Base-by-base conservation (phyloP, 53 echinoderm and acorn worm species). In the Zoroaster sp. region DNA sequence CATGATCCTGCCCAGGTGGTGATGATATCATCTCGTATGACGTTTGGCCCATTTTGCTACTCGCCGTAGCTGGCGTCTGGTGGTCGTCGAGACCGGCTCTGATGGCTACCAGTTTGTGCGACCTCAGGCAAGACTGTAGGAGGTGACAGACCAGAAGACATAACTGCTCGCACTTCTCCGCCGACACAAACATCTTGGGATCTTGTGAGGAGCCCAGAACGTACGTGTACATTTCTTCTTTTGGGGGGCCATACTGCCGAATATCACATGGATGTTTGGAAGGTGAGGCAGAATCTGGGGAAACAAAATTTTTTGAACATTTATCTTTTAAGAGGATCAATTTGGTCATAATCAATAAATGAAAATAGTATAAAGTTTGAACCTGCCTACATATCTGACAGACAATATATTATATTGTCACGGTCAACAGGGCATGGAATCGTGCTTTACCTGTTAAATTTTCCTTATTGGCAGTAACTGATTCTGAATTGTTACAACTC, bases 121-220 rank as follows among this genome's bases (percentile, higher is more conserved):
- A 23, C 34, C 52, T 59, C 18, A 92, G 37, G 74, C 89, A 94
- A 5, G 94, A 53, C 35, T 63, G 63, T 30, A 94, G 70, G 3
- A 94, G 73, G 40, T 92, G 87, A 37, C 76, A 66, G 0, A 88
- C 89, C 31, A 94, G 81, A 0, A 92, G 45, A 44, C 87, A 89
- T 17, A 65, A 80, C 52, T 85, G 88, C 49, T 89, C 91, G 34
- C 87, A 89, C 40, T 89, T 59, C 14, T 59, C 49, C 20, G 46
- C 89, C 32, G 89, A 37, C 15, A 89, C 43, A 35, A 45, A 78
- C 12, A 43, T 1, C 66, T 88, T 65, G 7, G 85, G 88, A 4
- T 71, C 59, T 14, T 49, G 54, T 12, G 40, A 18, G 6, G 92
- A 66, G 18, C 92, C 89, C 20, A 94, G 80, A 11, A 89, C 86